Evolutionary conservation across 1,140 invertebrate genomes (phyloP), one percentile per base, ranked within the genome.

Genomic region (Lordiphosa mommai): DNA sequence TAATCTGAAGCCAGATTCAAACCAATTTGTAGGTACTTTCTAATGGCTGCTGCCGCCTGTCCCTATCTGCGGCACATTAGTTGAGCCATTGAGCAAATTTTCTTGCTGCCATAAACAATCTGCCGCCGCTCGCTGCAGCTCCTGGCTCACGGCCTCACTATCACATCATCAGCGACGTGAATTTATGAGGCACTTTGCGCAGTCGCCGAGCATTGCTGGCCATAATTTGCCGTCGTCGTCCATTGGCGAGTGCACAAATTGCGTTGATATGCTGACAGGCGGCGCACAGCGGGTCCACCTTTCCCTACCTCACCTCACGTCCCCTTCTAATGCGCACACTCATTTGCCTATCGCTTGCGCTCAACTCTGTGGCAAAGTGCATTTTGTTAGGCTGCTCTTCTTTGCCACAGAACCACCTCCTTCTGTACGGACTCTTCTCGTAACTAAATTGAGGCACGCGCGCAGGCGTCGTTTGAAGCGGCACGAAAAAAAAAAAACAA

Each of bases 131-230:
- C n/a, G 27, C 13, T 46, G 64, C 44, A 50, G 27, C 64, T 69
- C 34, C 12, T 51, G 17, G 32, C 41, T 34, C 34, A 10, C 1
- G 12, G 14, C 7, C 40, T 34, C 70, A 76, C 77, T 82, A 82
- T 82, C 77, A 77, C 72, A 84, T 82, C 71, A 82, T 82, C 77
- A 82, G 77, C 72, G 77, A 82, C 77, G 77, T 84, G 72, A 82
- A 82, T 82, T 82, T 82, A 82, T 82, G 77, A 84, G 77, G 77
- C 77, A 82, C 77, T 82, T 82, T 84, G 68, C 77, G 49, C 59
- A 77, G 67, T 77, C 77, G 76, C 76, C 76, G 71, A 84, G 76
- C 72, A 59, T 72, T 58, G 77, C 69, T 76, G 70, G 71, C 76
- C 76, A 80, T 80, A 82, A 80, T 82, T 80, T 76, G 76, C 76